These are phyloP conservation scores for Plebejus argus DNA, from an alignment of 2,888 invertebrate species.

Conservation along the genomic window DNA sequence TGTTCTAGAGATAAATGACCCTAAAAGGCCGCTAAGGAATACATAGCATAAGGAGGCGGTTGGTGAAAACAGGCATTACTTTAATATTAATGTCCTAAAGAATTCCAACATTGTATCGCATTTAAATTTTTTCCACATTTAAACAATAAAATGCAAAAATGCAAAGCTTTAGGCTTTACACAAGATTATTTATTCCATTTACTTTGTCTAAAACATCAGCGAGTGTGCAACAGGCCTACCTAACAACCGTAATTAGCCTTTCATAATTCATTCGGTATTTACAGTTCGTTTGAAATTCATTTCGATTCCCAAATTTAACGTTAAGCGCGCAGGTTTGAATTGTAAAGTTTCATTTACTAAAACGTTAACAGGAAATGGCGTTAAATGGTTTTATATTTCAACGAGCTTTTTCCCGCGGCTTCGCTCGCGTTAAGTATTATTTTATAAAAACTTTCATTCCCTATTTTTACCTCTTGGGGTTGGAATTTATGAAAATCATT, in stretches of 20 bases:
- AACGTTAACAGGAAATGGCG: background rate
- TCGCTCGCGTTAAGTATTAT: too few species aligned
- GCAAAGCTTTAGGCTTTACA: background rate
- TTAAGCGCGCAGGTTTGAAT: background rate
- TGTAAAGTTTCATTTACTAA: background rate
- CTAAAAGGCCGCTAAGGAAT: too few species aligned
- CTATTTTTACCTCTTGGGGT: too few species aligned
- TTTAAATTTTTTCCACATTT: background rate
- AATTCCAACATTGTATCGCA: too few species aligned
- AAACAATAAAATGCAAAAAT: background rate
- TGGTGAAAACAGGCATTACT: too few species aligned
- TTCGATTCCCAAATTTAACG: slow-evolving; percentile 10
- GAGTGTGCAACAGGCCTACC: slow-evolving; percentile 5
- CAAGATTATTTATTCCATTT: slow-evolving; percentile 9
- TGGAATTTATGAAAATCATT: too few species aligned
- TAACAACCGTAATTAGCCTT: slow-evolving; percentile 4
- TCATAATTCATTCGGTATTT: slow-evolving; percentile 20
- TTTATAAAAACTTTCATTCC: too few species aligned
- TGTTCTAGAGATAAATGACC: too few species aligned
- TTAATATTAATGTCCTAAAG: too few species aligned
- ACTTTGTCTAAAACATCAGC: slow-evolving; percentile 22
- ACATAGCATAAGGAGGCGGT: too few species aligned
- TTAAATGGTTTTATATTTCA: too few species aligned
- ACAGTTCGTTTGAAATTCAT: slow-evolving; percentile 8
- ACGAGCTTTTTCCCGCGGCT: too few species aligned